These are phyloP conservation scores for Cryptocephalus moraei DNA, from an alignment of 2,888 invertebrate species.

Conservation along the genomic window DNA sequence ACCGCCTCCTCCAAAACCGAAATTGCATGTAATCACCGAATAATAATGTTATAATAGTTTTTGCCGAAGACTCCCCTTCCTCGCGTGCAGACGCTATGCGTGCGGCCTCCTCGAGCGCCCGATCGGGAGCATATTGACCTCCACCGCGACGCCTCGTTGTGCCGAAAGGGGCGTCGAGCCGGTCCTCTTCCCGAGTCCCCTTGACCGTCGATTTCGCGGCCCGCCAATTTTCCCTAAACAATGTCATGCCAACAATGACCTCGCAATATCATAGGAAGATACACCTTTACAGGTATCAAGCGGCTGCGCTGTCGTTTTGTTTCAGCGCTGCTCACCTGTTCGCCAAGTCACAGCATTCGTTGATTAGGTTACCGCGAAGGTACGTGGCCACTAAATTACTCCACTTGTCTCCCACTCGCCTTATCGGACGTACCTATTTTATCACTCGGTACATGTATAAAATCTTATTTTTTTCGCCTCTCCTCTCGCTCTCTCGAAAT, in stretches of 20 bases:
- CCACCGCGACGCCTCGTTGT: no score
- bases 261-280: background rate
- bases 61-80: background rate
- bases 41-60: no score
- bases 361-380: conserved; percentile 17
- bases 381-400: conserved; percentile 14
- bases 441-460: no score
- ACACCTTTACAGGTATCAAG: conserved; percentile 8
- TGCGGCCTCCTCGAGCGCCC: background rate
- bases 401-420: background rate
- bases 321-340: conserved; percentile 23
- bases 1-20: no score
- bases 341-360: conserved; percentile 23
- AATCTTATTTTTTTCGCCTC: no score
- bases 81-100: background rate
- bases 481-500: no score
- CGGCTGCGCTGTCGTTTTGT: conserved; percentile 25
- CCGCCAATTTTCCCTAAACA: background rate
- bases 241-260: conserved; percentile 1
- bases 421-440: no score
- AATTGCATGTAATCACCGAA: no score
- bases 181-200: no score
- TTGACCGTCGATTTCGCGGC: no score
- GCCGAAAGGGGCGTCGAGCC: no score
- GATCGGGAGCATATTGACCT: background rate